Percentiles rank a stretch among this genome's conserved stretches.
These are phyloP conservation scores for Drosophila sordidula DNA, from an alignment of 2,888 invertebrate genomes.

Conservation along the genomic window DNA sequence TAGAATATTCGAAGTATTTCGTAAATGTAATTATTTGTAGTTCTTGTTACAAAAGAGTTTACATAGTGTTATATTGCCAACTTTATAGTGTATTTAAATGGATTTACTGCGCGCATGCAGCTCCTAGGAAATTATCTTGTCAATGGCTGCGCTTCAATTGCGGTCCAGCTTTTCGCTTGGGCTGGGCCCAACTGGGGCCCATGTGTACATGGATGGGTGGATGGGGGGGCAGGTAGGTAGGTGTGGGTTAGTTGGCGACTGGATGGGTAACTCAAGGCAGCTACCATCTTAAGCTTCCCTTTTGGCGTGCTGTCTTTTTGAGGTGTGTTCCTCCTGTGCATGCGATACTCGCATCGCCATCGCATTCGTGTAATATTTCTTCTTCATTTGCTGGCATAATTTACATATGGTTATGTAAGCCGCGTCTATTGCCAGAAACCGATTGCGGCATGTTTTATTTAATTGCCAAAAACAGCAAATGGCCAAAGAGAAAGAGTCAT, in stretches of 20 bases:
- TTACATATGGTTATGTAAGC: slow-evolving; percentile 77
- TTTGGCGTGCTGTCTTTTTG: slow-evolving; percentile 50
- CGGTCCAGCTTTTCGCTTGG: slow-evolving; percentile 55
- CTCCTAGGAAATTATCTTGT: slow-evolving; percentile 76
- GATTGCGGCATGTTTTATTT: slow-evolving; percentile 74
- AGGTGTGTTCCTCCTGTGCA: slow-evolving; percentile 69
- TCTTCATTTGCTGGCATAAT: slow-evolving; percentile 76
- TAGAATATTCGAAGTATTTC: too few relatives aligned
- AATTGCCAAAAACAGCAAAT: slow-evolving; percentile 65
- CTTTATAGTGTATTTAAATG: slow-evolving; percentile 49
- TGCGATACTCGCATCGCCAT: slow-evolving; percentile 39
- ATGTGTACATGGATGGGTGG: slow-evolving; percentile 29
- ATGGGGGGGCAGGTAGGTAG: slow-evolving; percentile 14
- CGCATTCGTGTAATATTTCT: slow-evolving; percentile 67
- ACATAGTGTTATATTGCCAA: too few relatives aligned
- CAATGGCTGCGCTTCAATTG: slow-evolving; percentile 77
- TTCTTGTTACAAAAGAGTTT: neutral
- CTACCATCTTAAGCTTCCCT: slow-evolving; percentile 44
- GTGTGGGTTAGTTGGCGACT: slow-evolving; percentile 1
- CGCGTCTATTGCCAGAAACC: slow-evolving; percentile 51
- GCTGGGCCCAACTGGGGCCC: slow-evolving; percentile 45
- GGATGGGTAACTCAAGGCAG: slow-evolving; percentile 49
- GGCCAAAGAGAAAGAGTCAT: slow-evolving; percentile 51
- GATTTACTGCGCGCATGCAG: slow-evolving; percentile 64
- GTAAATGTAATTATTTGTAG: neutral